Evolutionary conservation across 53 echinoderm and acorn worm species (phyloP).

Genomic region (Mesocentrotus franciscanus): DNA sequence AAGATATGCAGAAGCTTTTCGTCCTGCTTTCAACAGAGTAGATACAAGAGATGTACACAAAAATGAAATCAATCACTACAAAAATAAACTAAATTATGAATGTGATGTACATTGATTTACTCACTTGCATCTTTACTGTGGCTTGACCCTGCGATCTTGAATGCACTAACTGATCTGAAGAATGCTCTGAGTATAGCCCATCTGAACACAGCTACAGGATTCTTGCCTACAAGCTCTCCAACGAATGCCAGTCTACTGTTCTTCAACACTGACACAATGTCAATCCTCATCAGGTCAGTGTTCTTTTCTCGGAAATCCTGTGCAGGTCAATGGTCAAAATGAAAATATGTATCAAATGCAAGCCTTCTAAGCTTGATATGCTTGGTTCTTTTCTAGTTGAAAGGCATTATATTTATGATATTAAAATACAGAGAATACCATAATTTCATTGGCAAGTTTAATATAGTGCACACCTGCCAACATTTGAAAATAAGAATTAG

Average conservation of each 20-base stretch:
- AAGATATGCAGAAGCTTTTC: background rate
- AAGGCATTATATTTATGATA: background rate
- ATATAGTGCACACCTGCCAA: no score
- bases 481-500: no score
- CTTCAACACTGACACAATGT: slow-evolving; percentile 94
- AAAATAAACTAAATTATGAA: background rate
- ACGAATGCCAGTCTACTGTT: slow-evolving; percentile 95
- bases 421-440: background rate
- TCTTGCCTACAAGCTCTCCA: slow-evolving; percentile 90
- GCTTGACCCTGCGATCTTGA: slow-evolving; percentile 79
- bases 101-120: background rate
- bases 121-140: slow-evolving; percentile 68
- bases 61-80: background rate
- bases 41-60: background rate
- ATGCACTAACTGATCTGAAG: slow-evolving; percentile 81
- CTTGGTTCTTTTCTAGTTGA: background rate
- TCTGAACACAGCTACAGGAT: slow-evolving; percentile 94
- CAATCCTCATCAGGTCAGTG: slow-evolving; percentile 92
- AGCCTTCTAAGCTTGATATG: background rate
- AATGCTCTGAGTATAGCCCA: slow-evolving; percentile 98
- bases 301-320: slow-evolving; percentile 99
- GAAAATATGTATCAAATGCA: background rate
- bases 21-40: background rate
- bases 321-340: background rate
- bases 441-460: background rate